These are phyloP conservation scores for Melitaea athalia DNA, from an alignment of 2,888 invertebrate species.

Conservation along the genomic window DNA sequence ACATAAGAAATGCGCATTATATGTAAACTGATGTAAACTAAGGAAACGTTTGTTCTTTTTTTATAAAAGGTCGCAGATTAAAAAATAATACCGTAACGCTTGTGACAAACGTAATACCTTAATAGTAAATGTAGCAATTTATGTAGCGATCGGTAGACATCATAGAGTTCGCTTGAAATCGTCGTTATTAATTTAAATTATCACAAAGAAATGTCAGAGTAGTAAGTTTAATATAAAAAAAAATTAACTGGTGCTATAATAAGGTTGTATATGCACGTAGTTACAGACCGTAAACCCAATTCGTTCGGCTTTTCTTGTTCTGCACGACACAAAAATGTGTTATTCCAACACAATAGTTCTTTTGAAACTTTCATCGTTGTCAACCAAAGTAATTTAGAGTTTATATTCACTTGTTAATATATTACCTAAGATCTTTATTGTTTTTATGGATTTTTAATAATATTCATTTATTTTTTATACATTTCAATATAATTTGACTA, in stretches of 20 bases:
- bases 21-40: conserved; percentile 8
- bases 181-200: not conserved
- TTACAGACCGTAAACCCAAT: not conserved
- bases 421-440: too few species aligned
- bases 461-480: too few species aligned
- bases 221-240: not conserved
- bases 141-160: not conserved
- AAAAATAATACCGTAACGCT: conserved; percentile 4
- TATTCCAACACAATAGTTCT: too few species aligned
- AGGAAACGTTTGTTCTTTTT: not conserved
- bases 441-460: too few species aligned
- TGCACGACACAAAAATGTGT: too few species aligned
- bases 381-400: too few species aligned
- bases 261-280: not conserved
- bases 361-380: too few species aligned
- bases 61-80: not conserved
- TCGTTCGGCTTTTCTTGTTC: not conserved
- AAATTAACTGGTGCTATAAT: not conserved
- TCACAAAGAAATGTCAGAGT: not conserved
- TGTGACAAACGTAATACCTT: not conserved
- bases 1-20: not conserved
- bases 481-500: too few species aligned
- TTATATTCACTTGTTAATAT: too few species aligned
- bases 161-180: not conserved
- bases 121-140: not conserved